phyloP scores from a whole-genome alignment of 2,797 vertebrate genomes.

The Characodon lateralis region DNA sequence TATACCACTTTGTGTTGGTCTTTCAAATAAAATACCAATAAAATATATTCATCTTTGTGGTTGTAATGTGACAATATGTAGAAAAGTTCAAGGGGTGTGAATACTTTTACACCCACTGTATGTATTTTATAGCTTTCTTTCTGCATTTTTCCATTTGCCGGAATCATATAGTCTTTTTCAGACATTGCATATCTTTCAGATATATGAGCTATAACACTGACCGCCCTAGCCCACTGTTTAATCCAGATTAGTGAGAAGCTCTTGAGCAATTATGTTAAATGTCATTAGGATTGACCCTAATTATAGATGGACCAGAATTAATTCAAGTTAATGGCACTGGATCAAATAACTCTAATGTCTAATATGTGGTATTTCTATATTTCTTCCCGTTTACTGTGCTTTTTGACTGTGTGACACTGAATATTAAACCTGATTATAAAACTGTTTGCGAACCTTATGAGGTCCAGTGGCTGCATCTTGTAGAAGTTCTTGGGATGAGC shows the following conservation, averaged over 20 bases:
- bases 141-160: not conserved
- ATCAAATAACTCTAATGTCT: no score
- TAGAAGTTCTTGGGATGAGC: slow-evolving; percentile 91
- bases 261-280: not conserved
- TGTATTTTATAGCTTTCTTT: no score
- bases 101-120: no score
- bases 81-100: no score
- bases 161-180: not conserved
- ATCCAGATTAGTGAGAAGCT: not conserved
- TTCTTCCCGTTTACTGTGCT: not conserved
- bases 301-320: not conserved
- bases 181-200: not conserved
- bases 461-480: slow-evolving; percentile 91
- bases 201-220: not conserved
- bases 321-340: not conserved
- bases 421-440: not conserved
- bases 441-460: slow-evolving; percentile 83
- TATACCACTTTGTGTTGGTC: no score
- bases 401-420: not conserved
- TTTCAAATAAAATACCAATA: no score
- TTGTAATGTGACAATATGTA: no score
- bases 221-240: not conserved
- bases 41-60: no score
- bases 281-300: not conserved
- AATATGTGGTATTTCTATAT: not conserved